Percentiles rank a stretch among this genome's conserved stretches.
Conservation (phyloP, 2,797 vertebrate species). For the Salmo trutta region DNA sequence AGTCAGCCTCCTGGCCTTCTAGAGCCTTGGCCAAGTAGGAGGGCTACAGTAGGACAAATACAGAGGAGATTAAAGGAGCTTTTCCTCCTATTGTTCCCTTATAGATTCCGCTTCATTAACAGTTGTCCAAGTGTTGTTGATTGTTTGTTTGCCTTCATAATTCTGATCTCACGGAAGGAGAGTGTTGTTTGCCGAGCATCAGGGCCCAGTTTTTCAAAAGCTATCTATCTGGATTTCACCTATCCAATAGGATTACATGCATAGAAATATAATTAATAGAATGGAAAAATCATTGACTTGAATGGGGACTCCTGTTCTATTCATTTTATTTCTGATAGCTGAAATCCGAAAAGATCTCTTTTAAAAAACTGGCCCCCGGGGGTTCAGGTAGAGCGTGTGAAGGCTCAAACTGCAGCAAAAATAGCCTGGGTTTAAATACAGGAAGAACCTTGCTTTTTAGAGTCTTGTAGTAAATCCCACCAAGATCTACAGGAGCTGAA, state of each 20-base stretch:
- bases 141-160: slow-evolving; percentile 73
- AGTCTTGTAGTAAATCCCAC: background rate
- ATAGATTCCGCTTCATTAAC: slow-evolving; percentile 75
- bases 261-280: no score
- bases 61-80: slow-evolving; percentile 71
- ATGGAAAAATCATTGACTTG: no score
- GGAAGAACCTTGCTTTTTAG: background rate
- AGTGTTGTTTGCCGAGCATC: slow-evolving; percentile 22
- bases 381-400: slow-evolving; percentile 1
- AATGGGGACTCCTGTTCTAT: no score
- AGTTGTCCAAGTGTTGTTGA: slow-evolving; percentile 63
- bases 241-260: no score
- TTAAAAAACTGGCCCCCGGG: slow-evolving; percentile 49
- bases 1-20: slow-evolving; percentile 27
- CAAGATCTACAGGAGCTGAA: background rate
- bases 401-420: slow-evolving; percentile 9
- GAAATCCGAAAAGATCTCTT: slow-evolving; percentile 53
- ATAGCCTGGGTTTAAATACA: background rate
- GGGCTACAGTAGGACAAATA: slow-evolving; percentile 54
- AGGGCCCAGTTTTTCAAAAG: no score
- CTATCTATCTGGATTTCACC: no score
- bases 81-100: slow-evolving; percentile 69
- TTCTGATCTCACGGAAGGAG: slow-evolving; percentile 67
- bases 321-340: no score
- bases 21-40: slow-evolving; percentile 49